Evolutionary conservation across 2,113 vertebrate species (phyloP), one percentile per base, ranked within the genome.

Genomic region (Zosterops japonicus): DNA sequence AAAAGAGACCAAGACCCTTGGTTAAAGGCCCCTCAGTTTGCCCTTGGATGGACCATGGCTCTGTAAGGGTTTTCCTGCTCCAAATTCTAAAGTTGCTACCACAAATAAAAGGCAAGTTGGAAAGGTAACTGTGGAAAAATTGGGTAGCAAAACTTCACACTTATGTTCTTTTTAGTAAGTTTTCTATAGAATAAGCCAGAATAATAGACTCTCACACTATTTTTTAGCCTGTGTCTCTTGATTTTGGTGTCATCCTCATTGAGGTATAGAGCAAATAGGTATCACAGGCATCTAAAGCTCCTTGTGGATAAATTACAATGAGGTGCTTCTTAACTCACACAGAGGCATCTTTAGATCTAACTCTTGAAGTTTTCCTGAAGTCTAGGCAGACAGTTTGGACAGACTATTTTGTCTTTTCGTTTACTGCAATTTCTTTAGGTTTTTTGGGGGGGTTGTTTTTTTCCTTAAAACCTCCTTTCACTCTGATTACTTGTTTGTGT

Each of bases 401-500:
- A 79, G 8, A 24, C 1, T 14, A 31, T 70, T 80, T 76, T 83
- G 11, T 67, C 61, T 65, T 94, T 78, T 46, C 13, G 1, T 82
- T 20, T n/a, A 44, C 9, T 67, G 44, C 11, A 46, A 11, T 50
- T 78, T 42, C 13, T 4, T 76, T 85, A 23, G 46, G 11, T 11
- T 47, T 46, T 17, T 67, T 70, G 42, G 15, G 14, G 42, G 44
- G 28, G 12, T 9, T 53, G 15, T 10, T 61, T 44, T 27, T 18
- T 68, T 75, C 15, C 22, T 57, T 57, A 20, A 71, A 90, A 22
- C 21, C 11, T 69, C 29, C 57, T 85, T 68, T 74, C 22, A 52
- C 8, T 12, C 28, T 80, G 53, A 69, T 94, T 83, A 27, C 6
- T 79, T 82, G 17, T 82, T 96, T 94, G 74, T 89, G 56, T 60